phyloP scores from a whole-genome alignment of 2,113 vertebrate genomes.

The Sigmodon hispidus region DNA sequence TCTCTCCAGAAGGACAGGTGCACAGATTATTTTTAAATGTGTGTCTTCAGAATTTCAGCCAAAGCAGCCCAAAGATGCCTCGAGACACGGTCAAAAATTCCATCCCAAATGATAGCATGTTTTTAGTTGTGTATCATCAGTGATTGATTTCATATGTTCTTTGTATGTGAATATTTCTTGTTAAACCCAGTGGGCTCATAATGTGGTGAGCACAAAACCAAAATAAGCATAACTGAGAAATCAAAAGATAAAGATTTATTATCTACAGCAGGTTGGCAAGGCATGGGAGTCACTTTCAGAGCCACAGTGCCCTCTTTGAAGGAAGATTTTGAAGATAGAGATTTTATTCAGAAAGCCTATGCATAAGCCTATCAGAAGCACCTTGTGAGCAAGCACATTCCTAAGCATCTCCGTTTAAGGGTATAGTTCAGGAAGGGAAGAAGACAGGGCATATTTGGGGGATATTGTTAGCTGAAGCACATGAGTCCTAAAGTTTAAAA shows the following conservation, averaged over 20 bases:
- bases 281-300: not conserved
- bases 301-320: not conserved
- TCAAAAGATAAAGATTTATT: not conserved
- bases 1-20: slow-evolving; percentile 51
- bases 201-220: not conserved
- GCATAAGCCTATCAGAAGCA: too few relatives aligned
- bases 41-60: slow-evolving; percentile 41
- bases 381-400: not conserved
- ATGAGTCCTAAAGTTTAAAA: not conserved
- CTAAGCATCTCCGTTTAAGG: not conserved
- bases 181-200: not conserved
- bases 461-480: not conserved
- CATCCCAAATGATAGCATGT: slow-evolving; percentile 8
- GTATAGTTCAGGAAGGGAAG: not conserved
- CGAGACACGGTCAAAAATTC: slow-evolving; percentile 39
- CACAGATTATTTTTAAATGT: slow-evolving; percentile 70
- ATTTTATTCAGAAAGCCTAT: not conserved
- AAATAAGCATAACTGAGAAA: not conserved
- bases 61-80: slow-evolving; percentile 30
- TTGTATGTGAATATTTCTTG: not conserved
- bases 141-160: slow-evolving; percentile 59
- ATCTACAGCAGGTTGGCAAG: not conserved
- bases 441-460: not conserved
- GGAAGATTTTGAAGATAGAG: too few relatives aligned
- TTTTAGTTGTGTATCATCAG: slow-evolving; percentile 31